These are phyloP conservation scores for Bucorvus abyssinicus DNA, from an alignment of 2,797 vertebrate species.

Conservation along the genomic window DNA sequence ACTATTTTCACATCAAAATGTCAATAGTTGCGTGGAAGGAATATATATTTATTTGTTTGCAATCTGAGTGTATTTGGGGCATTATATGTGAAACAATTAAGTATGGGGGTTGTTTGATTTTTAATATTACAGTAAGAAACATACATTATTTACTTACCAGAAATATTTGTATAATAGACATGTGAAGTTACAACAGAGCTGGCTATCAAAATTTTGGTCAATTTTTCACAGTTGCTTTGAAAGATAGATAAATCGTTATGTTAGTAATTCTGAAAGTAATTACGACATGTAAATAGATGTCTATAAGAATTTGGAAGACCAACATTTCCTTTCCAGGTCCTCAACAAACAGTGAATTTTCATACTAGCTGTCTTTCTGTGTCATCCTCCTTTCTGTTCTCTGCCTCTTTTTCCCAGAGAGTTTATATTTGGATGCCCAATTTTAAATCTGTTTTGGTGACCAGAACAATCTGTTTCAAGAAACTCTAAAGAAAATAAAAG, in stretches of 20 bases:
- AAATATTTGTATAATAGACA: background rate
- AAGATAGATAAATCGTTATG: background rate
- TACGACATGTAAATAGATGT: background rate
- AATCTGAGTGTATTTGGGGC: background rate
- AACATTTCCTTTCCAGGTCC: background rate
- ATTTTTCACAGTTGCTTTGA: background rate
- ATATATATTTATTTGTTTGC: background rate
- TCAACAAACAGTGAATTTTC: background rate
- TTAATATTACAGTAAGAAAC: background rate
- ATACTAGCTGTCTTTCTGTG: background rate
- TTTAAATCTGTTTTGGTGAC: background rate
- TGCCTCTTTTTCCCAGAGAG: background rate
- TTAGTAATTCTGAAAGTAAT: background rate
- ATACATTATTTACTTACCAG: background rate
- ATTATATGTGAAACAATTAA: background rate
- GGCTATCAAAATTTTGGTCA: background rate
- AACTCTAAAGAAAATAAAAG: background rate
- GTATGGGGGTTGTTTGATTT: fast-evolving
- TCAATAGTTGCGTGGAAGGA: background rate
- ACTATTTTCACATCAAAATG: background rate
- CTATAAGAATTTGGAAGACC: background rate
- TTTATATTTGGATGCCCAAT: background rate
- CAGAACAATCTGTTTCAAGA: background rate
- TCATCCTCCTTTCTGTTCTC: background rate
- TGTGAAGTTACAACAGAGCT: background rate